Base-by-base conservation (phyloP, 2,888 invertebrate genomes). In the Pyralis farinalis region DNA sequence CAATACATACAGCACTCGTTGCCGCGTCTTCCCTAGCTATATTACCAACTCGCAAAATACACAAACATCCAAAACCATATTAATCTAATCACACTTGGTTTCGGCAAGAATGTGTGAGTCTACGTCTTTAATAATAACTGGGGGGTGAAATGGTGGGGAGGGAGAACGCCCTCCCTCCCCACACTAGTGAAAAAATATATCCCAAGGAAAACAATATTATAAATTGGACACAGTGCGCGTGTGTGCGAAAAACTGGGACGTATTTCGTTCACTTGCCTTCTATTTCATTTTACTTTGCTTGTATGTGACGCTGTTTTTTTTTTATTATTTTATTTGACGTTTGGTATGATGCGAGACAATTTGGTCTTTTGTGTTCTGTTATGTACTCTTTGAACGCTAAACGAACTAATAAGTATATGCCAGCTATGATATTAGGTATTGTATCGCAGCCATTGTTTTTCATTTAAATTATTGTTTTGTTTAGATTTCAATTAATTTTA, bases 101-200 rank as follows among this genome's bases (percentile, higher is more conserved):
- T 70, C 75, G 68, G 68, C 75, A 79, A 82, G 82, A 72, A 82
- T 87, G 88, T 88, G 87, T 87, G 87, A 78, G 87, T 85, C 71
- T 80, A 76, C 85, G 85, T 87, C 87, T 88, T 88, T 88, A 88
- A 88, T 88, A 88, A 88, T 88, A 88, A 87, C 87, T 72, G 79
- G 81, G 84, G 76, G 71, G 63, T 38, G 43, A 36, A 47, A 44
- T 44, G 50, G 59, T 43, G 47, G 46, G 52, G 49, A 44, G 50
- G 37, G 47, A 38, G 51, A 42, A 41, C 50, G 47, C 42, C 55
- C 43, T 53, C 60, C 63, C 49, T 46, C 67, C 67, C 72, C 71
- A 74, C 72, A 77, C 87, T 88, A 87, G 84, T 87, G 87, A 86
- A 88, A 88, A 88, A 88, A 88, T 86, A 87, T 86, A 86, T 85